Evolutionary conservation across 2,113 vertebrate species (phyloP).

Genomic region (Oryzias woworae): DNA sequence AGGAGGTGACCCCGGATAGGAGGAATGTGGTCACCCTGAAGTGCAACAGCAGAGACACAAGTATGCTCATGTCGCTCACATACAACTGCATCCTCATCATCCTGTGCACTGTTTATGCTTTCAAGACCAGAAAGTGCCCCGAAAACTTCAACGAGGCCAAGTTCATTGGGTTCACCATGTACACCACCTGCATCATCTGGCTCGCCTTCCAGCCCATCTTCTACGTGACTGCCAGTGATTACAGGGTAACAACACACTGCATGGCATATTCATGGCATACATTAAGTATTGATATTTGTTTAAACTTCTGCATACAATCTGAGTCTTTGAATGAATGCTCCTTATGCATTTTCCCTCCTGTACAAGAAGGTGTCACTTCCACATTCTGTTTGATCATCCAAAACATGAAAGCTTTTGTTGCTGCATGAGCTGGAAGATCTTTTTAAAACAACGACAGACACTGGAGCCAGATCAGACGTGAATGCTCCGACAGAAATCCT

Average conservation of each 20-base stretch:
- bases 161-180: constrained; percentile 99
- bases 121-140: constrained; percentile 97
- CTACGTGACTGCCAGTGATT: constrained; percentile 98
- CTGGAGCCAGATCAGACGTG: constrained; percentile 31
- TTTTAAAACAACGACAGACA: constrained; percentile 54
- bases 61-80: constrained; percentile 94
- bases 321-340: constrained; percentile 41
- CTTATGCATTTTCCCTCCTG: constrained; percentile 33
- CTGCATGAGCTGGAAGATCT: constrained; percentile 45
- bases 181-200: constrained; percentile 99
- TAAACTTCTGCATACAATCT: constrained; percentile 23
- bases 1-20: constrained; percentile 90
- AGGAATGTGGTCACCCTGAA: constrained; percentile 92
- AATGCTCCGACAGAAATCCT: constrained; percentile 45
- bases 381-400: constrained; percentile 60
- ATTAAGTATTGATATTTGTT: no score
- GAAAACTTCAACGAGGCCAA: constrained; percentile 99
- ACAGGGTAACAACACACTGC: constrained; percentile 83
- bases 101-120: constrained; percentile 97
- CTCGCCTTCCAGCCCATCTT: constrained; percentile 98
- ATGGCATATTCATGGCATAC: no score
- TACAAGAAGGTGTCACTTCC: constrained; percentile 32
- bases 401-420: constrained; percentile 52
- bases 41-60: constrained; percentile 93
- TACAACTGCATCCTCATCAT: constrained; percentile 97